Base-by-base conservation (phyloP, 2,888 invertebrate genomes). In the Oegoconia quadripuncta region DNA sequence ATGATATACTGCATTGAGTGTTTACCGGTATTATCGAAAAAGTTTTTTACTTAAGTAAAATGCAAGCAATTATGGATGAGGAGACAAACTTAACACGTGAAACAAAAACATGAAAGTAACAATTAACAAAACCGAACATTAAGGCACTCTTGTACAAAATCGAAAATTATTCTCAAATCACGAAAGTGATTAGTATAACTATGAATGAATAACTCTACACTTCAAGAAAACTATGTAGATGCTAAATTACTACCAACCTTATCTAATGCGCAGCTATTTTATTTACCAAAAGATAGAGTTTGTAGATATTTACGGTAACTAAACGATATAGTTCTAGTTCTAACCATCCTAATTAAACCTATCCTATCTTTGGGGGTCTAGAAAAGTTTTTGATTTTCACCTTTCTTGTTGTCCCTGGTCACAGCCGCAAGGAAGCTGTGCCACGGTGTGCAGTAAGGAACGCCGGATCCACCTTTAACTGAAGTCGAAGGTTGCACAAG, bases 111-210 rank as follows among this genome's bases (percentile, higher is more conserved):
- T 58, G 55, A 57, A 59, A 59, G 57, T 57, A 65, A 76, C 74
- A 68, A 59, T 55, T 55, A 44, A 44, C 74, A 78, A 75, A 63
- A 75, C 84, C 84, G 83, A 76, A 66, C 80, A 86, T 87, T 86
- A 84, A 87, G 87, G 81, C 79, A 61, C 57, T 68, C 53, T 52
- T 39, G 37, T 55, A 53, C 49, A 50, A 44, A 50, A 49, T 41
- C 29, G 14, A 15, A 23, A n/a, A 22, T 30, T 28, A 16, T 32
- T 22, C 13, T 13, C n/a, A n/a, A n/a, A n/a, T n/a, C n/a, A n/a
- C n/a, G n/a, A n/a, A n/a, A n/a, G n/a, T n/a, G n/a, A n/a, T n/a
- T n/a, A n/a, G n/a, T n/a, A n/a, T n/a, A n/a, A n/a, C n/a, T n/a
- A n/a, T n/a, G n/a, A n/a, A n/a, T n/a, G n/a, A n/a, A n/a, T n/a